Percentiles rank a stretch among this genome's conserved stretches.
These are phyloP conservation scores for Sycobia sp. DNA, from an alignment of 1,140 invertebrate genomes.

Conservation along the genomic window DNA sequence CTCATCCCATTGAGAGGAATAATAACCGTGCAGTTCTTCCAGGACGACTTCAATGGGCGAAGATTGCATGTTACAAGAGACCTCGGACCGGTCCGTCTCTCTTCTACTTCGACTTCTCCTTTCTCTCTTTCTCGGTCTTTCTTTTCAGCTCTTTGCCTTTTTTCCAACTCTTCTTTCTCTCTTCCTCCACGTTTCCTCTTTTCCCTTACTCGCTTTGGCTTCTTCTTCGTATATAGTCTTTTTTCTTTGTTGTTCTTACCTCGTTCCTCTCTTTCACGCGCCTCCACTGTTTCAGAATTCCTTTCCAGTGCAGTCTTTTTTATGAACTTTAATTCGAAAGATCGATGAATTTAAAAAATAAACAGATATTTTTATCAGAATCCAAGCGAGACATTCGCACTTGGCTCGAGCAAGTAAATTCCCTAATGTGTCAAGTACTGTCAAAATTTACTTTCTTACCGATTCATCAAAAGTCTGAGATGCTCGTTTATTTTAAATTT, in stretches of 20 bases:
- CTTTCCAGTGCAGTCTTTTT: too few relatives aligned
- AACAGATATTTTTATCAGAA: too few relatives aligned
- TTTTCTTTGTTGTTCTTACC: neutral
- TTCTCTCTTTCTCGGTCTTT: conserved; percentile 35
- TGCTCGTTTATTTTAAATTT: too few relatives aligned
- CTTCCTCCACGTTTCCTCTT: conserved; percentile 21
- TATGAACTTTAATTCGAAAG: too few relatives aligned
- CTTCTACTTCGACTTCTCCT: too few relatives aligned
- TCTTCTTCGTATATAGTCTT: conserved; percentile 2
- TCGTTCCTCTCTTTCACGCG: neutral
- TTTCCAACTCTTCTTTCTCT: conserved; percentile 29
- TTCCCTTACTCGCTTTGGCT: conserved; percentile 21
- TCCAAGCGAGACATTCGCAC: too few relatives aligned
- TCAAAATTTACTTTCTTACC: too few relatives aligned
- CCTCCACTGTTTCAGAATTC: neutral
- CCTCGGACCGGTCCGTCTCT: conserved; percentile 51
- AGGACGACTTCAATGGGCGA: conserved; percentile 60
- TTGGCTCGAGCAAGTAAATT: too few relatives aligned
- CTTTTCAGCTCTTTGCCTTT: conserved; percentile 35
- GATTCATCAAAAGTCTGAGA: too few relatives aligned
- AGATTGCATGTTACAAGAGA: conserved; percentile 60
- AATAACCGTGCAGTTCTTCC: conserved; percentile 62
- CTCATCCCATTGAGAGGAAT: conserved; percentile 56
- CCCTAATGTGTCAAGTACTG: too few relatives aligned
- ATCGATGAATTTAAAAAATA: too few relatives aligned